Base-by-base conservation (phyloP, 2,113 vertebrate genomes). In the Vicugna pacos region DNA sequence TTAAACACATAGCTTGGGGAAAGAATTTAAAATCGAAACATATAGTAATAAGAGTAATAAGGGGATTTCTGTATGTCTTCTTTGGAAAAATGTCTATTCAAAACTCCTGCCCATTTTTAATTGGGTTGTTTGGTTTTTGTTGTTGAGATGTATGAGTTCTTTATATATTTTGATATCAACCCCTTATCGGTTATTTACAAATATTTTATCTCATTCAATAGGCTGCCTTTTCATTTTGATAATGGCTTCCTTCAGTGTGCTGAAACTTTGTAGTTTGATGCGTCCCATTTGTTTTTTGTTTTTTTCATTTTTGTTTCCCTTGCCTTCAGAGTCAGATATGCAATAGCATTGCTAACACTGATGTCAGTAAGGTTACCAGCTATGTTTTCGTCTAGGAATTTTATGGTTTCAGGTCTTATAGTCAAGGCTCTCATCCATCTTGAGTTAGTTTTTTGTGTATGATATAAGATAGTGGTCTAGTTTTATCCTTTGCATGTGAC, bases 21-120 rank as follows among this genome's bases (percentile, higher is more conserved):
- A 38, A 12, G 32, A 20, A 70, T 64, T 93, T 81, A 38, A 92
- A 73, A 62, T 56, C n/a, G 85, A 89, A 92, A 56, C 89, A 50
- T 32, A 52, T 32, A 77, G 3, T 87, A 70, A 54, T 62, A 79
- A 91, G 12, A 79, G 6, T 56, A 24, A 81, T 20, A 28, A 17
- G 8, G 9, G 2, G 7, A n/a, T 28, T 90, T 75, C 32, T 54
- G 32, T 77, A 8, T 54, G n/a, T 54, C 32, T 54, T 54, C 32
- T 54, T 77, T 77, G 75, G 75, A 77, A 77, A 24, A 14, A n/a
- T 54, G 32, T 77, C 50, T 77, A 54, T 54, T 77, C 19, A 35
- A 20, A 52, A 24, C 11, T 32, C 6, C 32, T 54, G 6, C 11
- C 75, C 50, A 77, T 20, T 24, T 77, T 54, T 54, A 54, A 77